phyloP scores from a whole-genome alignment of 1,140 invertebrate species.

The Agraylea sexmaculata region DNA sequence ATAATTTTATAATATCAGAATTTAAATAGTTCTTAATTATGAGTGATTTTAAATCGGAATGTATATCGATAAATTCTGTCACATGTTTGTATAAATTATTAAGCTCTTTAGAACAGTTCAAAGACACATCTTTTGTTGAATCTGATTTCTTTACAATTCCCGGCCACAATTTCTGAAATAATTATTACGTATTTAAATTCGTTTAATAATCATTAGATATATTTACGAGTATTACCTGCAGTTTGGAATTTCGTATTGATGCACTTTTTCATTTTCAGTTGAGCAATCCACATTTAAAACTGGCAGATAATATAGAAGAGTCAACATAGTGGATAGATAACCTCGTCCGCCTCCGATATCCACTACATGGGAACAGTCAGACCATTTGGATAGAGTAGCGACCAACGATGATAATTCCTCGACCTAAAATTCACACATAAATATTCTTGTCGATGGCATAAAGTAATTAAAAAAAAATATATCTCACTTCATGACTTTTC shows the following conservation, averaged over 20 bases:
- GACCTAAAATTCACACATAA: conserved; percentile 28
- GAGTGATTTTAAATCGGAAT: conserved; percentile 25
- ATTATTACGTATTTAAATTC: conserved; percentile 6
- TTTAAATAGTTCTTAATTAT: conserved; percentile 5
- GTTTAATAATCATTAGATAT: conserved; percentile 1
- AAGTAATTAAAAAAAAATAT: conserved; percentile 3
- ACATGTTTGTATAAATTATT: conserved; percentile 12
- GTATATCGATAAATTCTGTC: conserved; percentile 24
- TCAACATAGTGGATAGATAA: conserved; percentile 63
- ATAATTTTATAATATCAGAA: conserved; percentile 5
- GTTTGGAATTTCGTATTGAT: conserved; percentile 43
- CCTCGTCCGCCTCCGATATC: conserved; percentile 83
- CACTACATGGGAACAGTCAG: conserved; percentile 42
- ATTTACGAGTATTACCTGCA: conserved; percentile 36
- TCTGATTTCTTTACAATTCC: conserved; percentile 26
- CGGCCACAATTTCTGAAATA: conserved; percentile 33
- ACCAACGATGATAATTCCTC: conserved; percentile 42
- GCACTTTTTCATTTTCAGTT: conserved; percentile 51
- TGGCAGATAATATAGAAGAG: conserved; percentile 54
- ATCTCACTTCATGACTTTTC: conserved; percentile 68
- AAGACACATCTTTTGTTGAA: neutral
- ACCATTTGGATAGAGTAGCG: conserved; percentile 26
- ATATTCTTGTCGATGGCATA: neutral
- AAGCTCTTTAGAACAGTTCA: neutral
- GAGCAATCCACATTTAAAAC: conserved; percentile 72